phyloP scores from a whole-genome alignment of 2,888 invertebrate genomes.

The Drosophila austrosaltans region DNA sequence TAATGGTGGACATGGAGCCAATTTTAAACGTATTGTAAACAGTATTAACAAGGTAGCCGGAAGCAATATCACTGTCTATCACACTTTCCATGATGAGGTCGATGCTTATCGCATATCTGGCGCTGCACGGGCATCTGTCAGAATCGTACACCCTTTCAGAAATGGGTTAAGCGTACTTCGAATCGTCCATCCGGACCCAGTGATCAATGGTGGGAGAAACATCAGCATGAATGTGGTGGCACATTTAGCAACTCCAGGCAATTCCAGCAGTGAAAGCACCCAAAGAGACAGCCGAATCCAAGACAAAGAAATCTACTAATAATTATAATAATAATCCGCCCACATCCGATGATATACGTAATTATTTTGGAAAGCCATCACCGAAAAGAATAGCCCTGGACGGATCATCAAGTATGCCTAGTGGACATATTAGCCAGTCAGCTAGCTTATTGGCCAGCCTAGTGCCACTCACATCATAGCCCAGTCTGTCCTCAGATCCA shows the following conservation, averaged over 20 bases:
- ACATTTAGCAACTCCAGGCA: constrained; percentile 90
- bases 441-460: constrained; percentile 35
- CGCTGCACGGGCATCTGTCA: constrained; percentile 95
- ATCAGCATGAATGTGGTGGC: constrained; percentile 91
- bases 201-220: constrained; percentile 94
- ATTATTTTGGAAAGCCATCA: constrained; percentile 49
- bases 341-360: constrained; percentile 54
- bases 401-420: not conserved
- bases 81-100: constrained; percentile 97
- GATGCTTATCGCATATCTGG: constrained; percentile 96
- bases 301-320: constrained; percentile 16
- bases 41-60: constrained; percentile 95
- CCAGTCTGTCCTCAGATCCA: constrained; percentile 62
- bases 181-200: constrained; percentile 95
- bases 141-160: constrained; percentile 91
- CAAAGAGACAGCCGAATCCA: constrained; percentile 31
- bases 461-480: constrained; percentile 73
- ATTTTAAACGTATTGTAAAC: constrained; percentile 96
- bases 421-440: too few relatives aligned
- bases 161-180: constrained; percentile 92
- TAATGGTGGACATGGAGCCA: constrained; percentile 97
- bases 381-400: constrained; percentile 15
- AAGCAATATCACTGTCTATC: constrained; percentile 95
- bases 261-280: not conserved
- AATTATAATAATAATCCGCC: not conserved